These are phyloP conservation scores for Gymnocheta viridis DNA, from an alignment of 2,888 invertebrate species.

Conservation along the genomic window DNA sequence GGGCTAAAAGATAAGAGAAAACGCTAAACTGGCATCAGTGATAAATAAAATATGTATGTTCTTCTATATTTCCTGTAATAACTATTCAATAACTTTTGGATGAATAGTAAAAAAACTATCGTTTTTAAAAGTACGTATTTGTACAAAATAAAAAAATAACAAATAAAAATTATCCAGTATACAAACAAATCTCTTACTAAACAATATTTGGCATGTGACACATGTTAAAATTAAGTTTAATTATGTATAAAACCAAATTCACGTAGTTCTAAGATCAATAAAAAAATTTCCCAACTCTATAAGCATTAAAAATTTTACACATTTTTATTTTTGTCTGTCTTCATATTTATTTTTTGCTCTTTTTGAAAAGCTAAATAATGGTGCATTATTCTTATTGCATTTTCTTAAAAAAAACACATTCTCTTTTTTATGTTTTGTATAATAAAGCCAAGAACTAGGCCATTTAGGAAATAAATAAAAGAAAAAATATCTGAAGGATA, in stretches of 20 bases:
- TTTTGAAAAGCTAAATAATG: conserved; percentile 9
- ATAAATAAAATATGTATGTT: too few species aligned
- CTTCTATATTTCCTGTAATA: too few species aligned
- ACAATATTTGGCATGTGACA: too few species aligned
- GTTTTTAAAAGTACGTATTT: too few species aligned
- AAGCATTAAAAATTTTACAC: neutral
- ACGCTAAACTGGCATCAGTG: too few species aligned
- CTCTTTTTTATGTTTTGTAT: neutral
- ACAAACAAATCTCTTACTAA: too few species aligned
- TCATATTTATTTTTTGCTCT: neutral
- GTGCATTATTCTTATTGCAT: neutral
- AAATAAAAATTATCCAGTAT: too few species aligned
- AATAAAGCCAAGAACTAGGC: conserved; percentile 23
- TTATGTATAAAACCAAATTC: neutral
- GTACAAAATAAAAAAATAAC: too few species aligned
- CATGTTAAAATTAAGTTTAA: neutral
- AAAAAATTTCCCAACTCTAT: neutral
- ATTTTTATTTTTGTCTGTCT: neutral
- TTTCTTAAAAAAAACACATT: neutral
- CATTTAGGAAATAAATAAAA: conserved; percentile 26
- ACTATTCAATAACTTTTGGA: too few species aligned
- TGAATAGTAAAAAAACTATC: too few species aligned
- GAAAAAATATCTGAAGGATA: conserved; percentile 26
- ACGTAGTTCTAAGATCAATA: neutral
- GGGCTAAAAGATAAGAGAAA: too few species aligned